Evolutionary conservation across 2,113 vertebrate genomes (phyloP).

Genomic region (Aythya baeri): DNA sequence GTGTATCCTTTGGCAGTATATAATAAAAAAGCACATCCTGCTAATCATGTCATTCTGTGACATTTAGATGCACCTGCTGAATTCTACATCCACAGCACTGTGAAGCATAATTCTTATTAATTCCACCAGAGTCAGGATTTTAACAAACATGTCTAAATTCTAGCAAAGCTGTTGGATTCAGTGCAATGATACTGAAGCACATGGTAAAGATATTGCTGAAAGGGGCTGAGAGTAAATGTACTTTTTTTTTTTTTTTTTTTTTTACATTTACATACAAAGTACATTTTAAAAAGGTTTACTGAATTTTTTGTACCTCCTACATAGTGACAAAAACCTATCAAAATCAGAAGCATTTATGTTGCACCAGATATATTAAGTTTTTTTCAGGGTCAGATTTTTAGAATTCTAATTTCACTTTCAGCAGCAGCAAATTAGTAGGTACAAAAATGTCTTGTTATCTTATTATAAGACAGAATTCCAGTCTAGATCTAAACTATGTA

Average conservation of each 20-base stretch:
- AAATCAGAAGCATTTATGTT: background rate
- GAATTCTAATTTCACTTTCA: background rate
- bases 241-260: no score
- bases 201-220: background rate
- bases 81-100: background rate
- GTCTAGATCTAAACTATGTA: background rate
- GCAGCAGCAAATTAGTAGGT: background rate
- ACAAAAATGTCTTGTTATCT: background rate
- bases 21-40: background rate
- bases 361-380: background rate
- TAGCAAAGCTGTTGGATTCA: background rate
- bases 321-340: background rate
- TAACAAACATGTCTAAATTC: background rate
- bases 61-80: background rate
- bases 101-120: background rate
- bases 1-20: background rate
- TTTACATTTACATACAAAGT: no score
- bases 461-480: background rate
- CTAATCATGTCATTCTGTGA: background rate
- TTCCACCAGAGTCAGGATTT: background rate
- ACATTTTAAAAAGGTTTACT: background rate
- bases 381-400: background rate
- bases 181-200: background rate
- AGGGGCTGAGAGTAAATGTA: background rate
- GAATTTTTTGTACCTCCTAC: background rate